Base-by-base conservation (phyloP, 2,113 vertebrate species). In the Paracanthobrama guichenoti region DNA sequence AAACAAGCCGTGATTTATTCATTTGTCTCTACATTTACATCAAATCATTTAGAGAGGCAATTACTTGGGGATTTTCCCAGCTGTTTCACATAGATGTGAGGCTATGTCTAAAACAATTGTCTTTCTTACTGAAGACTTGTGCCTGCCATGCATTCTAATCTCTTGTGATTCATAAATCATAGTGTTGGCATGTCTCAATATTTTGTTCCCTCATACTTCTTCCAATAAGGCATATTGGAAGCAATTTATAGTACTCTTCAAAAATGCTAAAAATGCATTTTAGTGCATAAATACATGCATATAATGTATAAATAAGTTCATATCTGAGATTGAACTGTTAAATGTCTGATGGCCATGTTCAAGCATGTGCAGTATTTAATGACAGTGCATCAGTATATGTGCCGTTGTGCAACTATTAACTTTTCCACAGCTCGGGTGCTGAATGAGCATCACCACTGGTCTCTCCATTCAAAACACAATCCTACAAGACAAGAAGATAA, bases 1-100 rank as follows among this genome's bases (percentile, higher is more conserved):
- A 55, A 81, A 48, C 46, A 79, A 81, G 81, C 28, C 7, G 74
- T 80, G 81, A 85, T 88, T 86, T 84, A 78, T 69, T 60, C 50
- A 76, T 86, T 69, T 78, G 44, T 66, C 46, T 75, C 35, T 60
- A 72, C 76, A 69, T 78, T 77, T 75, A 77, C 74, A 82, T 82
- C 79, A 71, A 82, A 69, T 82, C 66, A 39, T 71, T 82, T 82
- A 55, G 66, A 71, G 48, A 81, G 66, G 66, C 78, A 80, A 48
- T 80, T 80, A 67, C 78, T 26, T 80, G 24, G 78, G 78, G 26
- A 66, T 64, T 82, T 71, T 81, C 46, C 28, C 62, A 82, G 31
- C 64, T 82, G 79, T 82, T 69, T 55, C 66, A 0, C 66, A 55
- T 24, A 82, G 48, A 71, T 48, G 24, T 22, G 60, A 67, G 9